Conservation (phyloP, 2,888 invertebrate species). For the Sarcophaga subvicina region DNA sequence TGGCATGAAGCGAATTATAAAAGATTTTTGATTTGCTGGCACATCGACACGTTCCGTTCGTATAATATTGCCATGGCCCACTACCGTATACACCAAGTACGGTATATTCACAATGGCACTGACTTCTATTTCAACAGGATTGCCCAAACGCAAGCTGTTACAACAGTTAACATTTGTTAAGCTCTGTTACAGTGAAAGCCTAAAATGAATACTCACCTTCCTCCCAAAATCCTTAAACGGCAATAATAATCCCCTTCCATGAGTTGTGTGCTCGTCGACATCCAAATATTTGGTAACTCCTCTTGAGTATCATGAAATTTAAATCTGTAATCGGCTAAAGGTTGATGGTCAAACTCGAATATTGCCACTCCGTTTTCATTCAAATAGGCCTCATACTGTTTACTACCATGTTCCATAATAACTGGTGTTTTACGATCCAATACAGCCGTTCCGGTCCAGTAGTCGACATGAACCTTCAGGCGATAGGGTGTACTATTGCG, state of each 20-base stretch:
- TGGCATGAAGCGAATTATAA: slow-evolving; percentile 20
- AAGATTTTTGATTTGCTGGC: slow-evolving; percentile 26
- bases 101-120: slow-evolving; percentile 27
- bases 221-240: background rate
- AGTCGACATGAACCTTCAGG: slow-evolving; percentile 4
- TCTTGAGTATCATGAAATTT: background rate
- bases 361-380: slow-evolving; percentile 1
- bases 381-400: slow-evolving; percentile 4
- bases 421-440: slow-evolving; percentile 4
- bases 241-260: background rate
- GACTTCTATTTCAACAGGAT: slow-evolving; percentile 23
- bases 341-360: slow-evolving; percentile 5
- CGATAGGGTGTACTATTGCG: slow-evolving; percentile 1
- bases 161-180: background rate
- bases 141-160: slow-evolving; percentile 22
- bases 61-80: slow-evolving; percentile 47
- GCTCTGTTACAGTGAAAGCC: too few relatives aligned
- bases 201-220: background rate
- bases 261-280: background rate
- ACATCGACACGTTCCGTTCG: slow-evolving; percentile 9
- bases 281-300: background rate
- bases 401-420: background rate
- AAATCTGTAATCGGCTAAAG: background rate
- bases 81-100: slow-evolving; percentile 33
- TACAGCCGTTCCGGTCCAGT: slow-evolving; percentile 12